Evolutionary conservation across 2,113 vertebrate species (phyloP).

Genomic region (Eudyptes chrysolophus): DNA sequence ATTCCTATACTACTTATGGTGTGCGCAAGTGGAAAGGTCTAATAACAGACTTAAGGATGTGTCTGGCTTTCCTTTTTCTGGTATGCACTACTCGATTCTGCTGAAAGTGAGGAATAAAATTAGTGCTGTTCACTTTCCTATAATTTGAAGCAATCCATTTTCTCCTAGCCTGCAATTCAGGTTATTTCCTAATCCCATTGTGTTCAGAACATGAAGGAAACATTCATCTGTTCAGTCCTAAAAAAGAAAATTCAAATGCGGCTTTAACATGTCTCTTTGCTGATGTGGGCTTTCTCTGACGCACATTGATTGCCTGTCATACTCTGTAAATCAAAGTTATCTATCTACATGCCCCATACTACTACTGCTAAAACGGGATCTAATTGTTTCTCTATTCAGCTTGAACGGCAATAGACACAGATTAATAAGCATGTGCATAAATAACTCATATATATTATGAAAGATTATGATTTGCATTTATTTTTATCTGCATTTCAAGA

Average conservation of each 20-base stretch:
- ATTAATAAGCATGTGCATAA: neutral
- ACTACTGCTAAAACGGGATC: neutral
- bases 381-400: conserved; percentile 15
- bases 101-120: neutral
- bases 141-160: neutral
- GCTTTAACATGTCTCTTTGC: neutral
- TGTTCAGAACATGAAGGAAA: neutral
- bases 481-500: neutral
- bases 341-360: neutral
- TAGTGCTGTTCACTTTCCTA: neutral
- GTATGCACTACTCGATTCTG: neutral
- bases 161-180: neutral
- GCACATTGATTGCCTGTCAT: conserved; percentile 5
- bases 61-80: neutral
- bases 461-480: neutral
- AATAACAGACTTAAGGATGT: neutral
- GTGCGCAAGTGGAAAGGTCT: neutral
- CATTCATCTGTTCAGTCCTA: neutral
- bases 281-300: conserved; percentile 35
- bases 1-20: neutral
- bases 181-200: neutral
- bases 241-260: conserved; percentile 3
- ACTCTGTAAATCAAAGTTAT: conserved; percentile 42
- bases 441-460: neutral
- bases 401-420: neutral